Conservation (phyloP, 1,140 invertebrate genomes). For the Aphidius gifuensis region DNA sequence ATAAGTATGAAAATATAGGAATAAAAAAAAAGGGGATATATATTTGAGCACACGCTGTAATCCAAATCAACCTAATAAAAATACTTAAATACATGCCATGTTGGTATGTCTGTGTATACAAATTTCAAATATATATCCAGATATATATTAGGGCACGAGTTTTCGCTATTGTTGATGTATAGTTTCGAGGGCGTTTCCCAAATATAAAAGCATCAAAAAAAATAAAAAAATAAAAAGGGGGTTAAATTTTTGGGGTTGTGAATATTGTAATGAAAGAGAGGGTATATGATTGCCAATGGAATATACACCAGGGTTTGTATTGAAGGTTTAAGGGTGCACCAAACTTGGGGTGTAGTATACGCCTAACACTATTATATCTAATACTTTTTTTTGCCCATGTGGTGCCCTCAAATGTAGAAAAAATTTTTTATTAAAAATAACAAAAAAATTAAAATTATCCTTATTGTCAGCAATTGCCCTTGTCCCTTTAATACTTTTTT, state of each 20-base stretch:
- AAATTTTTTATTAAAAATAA: constrained; percentile 20
- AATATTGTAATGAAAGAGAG: not conserved
- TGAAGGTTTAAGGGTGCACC: constrained; percentile 16
- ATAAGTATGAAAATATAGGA: no score
- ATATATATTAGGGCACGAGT: not conserved
- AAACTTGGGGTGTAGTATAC: constrained; percentile 29
- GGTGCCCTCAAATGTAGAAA: constrained; percentile 36
- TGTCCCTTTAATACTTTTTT: constrained; percentile 9
- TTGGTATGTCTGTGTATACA: no score
- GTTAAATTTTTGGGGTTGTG: not conserved
- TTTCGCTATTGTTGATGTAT: constrained; percentile 1
- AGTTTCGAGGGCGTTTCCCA: constrained; percentile 1
- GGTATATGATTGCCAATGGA: not conserved
- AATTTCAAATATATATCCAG: no score
- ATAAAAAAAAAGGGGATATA: no score
- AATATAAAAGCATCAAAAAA: not conserved
- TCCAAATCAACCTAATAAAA: no score
- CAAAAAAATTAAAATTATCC: constrained; percentile 6
- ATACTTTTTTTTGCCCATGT: constrained; percentile 48
- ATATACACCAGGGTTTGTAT: constrained; percentile 19
- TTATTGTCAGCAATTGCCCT: constrained; percentile 10
- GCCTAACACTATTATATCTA: constrained; percentile 54
- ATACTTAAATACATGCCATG: no score
- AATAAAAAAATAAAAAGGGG: constrained; percentile 9
- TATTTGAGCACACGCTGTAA: no score